A percentile compares a stretch with the other conserved stretches of the same genome.
phyloP scores from a whole-genome alignment of 53 echinoderm and acorn worm species.

The Antedon mediterranea region DNA sequence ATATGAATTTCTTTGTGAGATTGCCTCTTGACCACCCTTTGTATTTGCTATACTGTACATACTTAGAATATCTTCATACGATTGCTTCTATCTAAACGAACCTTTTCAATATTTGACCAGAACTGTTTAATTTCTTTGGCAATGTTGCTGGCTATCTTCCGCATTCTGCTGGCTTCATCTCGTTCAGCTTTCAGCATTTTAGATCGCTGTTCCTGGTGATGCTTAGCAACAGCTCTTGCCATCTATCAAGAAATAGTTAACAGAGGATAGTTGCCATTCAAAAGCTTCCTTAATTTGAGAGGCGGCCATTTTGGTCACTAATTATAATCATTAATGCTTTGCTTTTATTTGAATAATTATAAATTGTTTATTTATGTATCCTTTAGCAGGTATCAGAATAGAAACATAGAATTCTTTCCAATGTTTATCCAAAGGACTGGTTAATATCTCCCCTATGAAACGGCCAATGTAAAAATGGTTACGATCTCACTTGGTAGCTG shows the following conservation, averaged over 20 bases:
- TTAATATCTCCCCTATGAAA: neutral
- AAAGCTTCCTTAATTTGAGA: too few relatives aligned
- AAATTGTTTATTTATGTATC: neutral
- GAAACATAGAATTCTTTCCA: neutral
- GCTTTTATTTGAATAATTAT: neutral
- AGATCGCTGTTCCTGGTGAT: slow-evolving; percentile 64
- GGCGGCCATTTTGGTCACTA: too few relatives aligned
- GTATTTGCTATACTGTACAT: too few relatives aligned
- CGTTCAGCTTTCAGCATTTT: slow-evolving; percentile 76
- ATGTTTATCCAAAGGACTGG: neutral
- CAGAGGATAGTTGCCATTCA: too few relatives aligned
- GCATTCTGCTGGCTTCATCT: slow-evolving; percentile 71
- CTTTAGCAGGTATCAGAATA: neutral
- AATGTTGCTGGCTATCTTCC: slow-evolving; percentile 76
- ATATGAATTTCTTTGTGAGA: too few relatives aligned
- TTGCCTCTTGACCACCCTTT: too few relatives aligned
- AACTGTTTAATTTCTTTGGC: slow-evolving; percentile 91
- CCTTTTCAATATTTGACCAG: slow-evolving; percentile 98
- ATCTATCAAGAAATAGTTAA: too few relatives aligned
- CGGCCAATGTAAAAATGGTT: neutral
- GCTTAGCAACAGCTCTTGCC: slow-evolving; percentile 70
- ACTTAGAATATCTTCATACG: neutral
- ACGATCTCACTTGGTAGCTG: neutral
- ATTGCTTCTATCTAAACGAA: too few relatives aligned
- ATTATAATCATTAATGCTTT: too few relatives aligned